These are phyloP conservation scores for Spinus olivaceus DNA, from an alignment of 2,797 vertebrate genomes.

Conservation along the genomic window DNA sequence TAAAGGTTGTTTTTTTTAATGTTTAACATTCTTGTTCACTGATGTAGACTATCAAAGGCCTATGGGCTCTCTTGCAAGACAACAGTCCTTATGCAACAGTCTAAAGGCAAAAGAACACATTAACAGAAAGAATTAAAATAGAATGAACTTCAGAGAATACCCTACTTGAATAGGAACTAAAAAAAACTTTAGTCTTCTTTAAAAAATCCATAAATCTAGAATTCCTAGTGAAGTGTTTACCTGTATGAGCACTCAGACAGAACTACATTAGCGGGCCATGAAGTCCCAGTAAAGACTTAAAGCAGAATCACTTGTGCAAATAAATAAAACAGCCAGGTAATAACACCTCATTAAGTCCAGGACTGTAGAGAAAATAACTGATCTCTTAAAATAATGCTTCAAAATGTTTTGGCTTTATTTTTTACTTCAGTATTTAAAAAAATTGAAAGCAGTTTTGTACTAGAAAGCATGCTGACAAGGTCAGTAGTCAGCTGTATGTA, in stretches of 20 bases:
- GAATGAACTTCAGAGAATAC: not conserved
- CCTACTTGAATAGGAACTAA: not conserved
- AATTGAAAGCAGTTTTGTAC: not conserved
- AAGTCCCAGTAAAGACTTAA: not conserved
- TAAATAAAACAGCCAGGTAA: not conserved
- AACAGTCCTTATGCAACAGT: conserved; percentile 12
- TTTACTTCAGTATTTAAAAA: not conserved
- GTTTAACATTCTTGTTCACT: conserved; percentile 7
- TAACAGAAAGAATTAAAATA: not conserved
- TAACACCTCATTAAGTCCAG: not conserved
- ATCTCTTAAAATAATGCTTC: not conserved
- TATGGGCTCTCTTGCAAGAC: not conserved
- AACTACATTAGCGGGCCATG: not conserved
- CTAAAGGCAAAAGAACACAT: not conserved
- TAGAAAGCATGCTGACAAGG: conserved; percentile 4
- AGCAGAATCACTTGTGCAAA: conserved; percentile 16
- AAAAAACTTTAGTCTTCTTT: not conserved
- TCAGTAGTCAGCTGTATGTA: not conserved
- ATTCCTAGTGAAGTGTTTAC: not conserved
- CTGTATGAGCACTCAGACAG: not conserved
- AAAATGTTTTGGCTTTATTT: not conserved
- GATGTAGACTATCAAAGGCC: not conserved
- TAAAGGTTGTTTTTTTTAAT: not conserved
- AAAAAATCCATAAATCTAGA: not conserved
- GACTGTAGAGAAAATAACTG: not conserved